Percentiles rank a stretch among this genome's conserved stretches.
Evolutionary conservation across 2,113 vertebrate species (phyloP).

Genomic region (Poeciliopsis occidentalis): DNA sequence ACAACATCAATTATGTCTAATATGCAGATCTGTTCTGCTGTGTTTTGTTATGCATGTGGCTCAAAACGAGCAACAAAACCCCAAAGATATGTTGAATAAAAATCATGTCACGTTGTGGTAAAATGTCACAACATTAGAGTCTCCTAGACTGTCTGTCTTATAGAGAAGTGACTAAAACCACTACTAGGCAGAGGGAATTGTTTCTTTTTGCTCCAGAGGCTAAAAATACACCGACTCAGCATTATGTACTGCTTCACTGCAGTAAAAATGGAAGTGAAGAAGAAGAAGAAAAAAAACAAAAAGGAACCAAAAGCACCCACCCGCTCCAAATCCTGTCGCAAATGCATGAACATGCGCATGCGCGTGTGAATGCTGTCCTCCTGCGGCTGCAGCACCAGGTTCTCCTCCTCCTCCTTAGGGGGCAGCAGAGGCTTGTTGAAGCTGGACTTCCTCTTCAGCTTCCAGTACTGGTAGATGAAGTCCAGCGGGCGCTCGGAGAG

Average conservation of each 20-base stretch:
- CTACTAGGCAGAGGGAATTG: not conserved
- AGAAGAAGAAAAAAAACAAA: too few relatives aligned
- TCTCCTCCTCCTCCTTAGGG: conserved; percentile 92
- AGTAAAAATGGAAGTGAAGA: not conserved
- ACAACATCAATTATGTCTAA: too few relatives aligned
- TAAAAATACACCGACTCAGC: conserved; percentile 9
- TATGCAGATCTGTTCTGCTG: not conserved
- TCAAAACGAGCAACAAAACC: not conserved
- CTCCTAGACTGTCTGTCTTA: not conserved
- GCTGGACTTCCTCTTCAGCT: conserved; percentile 93
- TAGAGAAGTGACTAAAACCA: not conserved
- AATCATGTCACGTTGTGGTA: not conserved
- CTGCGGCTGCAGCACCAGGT: conserved; percentile 89
- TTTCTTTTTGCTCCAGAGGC: not conserved
- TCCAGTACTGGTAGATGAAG: conserved; percentile 98
- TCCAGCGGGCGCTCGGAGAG: conserved; percentile 85
- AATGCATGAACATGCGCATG: conserved; percentile 99
- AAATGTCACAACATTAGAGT: not conserved
- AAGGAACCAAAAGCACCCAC: conserved; percentile 76
- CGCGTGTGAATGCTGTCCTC: conserved; percentile 96
- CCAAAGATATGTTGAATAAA: not conserved
- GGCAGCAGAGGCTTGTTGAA: conserved; percentile 95
- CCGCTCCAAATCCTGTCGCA: conserved; percentile 96
- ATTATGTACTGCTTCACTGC: not conserved
- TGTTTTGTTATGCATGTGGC: not conserved